A percentile compares a stretch with the other conserved stretches of the same genome.
phyloP scores from a whole-genome alignment of 2,113 vertebrate genomes.

The Irena cyanogastra region DNA sequence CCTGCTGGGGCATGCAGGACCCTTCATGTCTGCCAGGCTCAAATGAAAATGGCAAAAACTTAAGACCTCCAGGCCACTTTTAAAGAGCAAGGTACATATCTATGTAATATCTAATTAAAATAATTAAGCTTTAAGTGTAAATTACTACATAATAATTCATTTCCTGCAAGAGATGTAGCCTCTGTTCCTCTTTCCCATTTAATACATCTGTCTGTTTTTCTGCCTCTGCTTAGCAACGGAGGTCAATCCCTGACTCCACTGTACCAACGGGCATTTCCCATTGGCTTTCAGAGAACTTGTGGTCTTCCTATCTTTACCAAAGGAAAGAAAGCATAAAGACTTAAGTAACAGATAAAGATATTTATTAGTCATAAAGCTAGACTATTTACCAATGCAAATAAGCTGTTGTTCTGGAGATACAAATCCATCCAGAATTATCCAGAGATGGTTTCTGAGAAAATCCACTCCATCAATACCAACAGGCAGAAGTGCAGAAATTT shows the following conservation, averaged over 20 bases:
- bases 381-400: neutral
- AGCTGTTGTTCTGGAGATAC: neutral
- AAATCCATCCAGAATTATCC: neutral
- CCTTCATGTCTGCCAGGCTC: neutral
- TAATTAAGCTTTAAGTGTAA: slow-evolving; percentile 10
- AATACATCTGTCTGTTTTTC: neutral
- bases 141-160: slow-evolving; percentile 8
- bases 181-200: neutral
- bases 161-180: neutral
- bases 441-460: neutral
- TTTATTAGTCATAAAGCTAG: neutral
- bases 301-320: neutral
- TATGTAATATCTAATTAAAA: slow-evolving; percentile 11
- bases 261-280: neutral
- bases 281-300: neutral
- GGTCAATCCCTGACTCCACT: neutral
- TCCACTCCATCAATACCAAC: neutral
- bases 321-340: neutral
- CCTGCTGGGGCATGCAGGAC: neutral
- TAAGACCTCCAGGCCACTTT: neutral
- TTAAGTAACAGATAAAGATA: neutral
- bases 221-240: neutral
- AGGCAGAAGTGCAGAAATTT: neutral
- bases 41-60: neutral
- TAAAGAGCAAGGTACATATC: neutral